Conservation (phyloP, 2,113 vertebrate species). For the Periophthalmodon schlosseri region DNA sequence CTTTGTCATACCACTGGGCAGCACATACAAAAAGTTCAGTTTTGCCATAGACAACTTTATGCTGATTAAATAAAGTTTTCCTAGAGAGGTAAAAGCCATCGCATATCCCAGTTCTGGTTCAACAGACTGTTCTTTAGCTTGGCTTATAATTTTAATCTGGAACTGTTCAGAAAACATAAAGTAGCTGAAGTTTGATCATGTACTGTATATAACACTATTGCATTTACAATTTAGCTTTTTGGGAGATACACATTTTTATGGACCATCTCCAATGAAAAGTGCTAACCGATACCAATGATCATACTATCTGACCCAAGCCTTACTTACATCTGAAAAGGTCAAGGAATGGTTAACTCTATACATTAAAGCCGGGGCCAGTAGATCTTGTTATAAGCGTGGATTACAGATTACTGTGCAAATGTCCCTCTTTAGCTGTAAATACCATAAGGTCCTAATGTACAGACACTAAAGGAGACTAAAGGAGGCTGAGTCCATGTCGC, state of each 20-base stretch:
- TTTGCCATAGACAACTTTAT: too few relatives aligned
- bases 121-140: too few relatives aligned
- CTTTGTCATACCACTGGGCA: too few relatives aligned
- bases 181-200: too few relatives aligned
- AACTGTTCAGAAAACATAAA: too few relatives aligned
- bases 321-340: slow-evolving; percentile 29
- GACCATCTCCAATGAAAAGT: neutral
- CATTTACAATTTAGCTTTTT: too few relatives aligned
- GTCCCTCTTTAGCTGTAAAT: slow-evolving; percentile 44
- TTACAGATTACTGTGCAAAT: slow-evolving; percentile 45
- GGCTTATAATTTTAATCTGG: too few relatives aligned
- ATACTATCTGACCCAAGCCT: neutral
- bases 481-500: slow-evolving; percentile 9
- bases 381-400: slow-evolving; percentile 39
- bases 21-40: too few relatives aligned
- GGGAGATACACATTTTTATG: neutral
- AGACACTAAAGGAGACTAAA: slow-evolving; percentile 25
- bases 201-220: too few relatives aligned
- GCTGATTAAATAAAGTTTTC: too few relatives aligned
- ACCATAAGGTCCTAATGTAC: slow-evolving; percentile 45
- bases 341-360: slow-evolving; percentile 16
- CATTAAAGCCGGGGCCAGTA: neutral
- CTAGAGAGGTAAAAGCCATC: too few relatives aligned
- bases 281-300: neutral
- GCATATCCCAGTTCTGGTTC: too few relatives aligned